Evolutionary conservation across 2,113 vertebrate species (phyloP).

Genomic region (Scytalopus superciliaris): DNA sequence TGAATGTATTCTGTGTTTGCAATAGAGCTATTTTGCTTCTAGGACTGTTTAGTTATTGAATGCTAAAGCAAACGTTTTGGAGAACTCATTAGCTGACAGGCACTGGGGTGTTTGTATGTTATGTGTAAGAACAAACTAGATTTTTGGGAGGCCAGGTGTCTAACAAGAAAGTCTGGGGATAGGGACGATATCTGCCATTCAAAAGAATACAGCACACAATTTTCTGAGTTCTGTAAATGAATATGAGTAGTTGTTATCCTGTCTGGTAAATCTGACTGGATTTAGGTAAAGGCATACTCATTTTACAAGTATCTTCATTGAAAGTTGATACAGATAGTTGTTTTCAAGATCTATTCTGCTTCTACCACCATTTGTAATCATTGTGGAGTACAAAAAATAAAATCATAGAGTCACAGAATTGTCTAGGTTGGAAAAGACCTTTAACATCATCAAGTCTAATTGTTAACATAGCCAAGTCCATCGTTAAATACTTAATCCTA

Average conservation of each 20-base stretch:
- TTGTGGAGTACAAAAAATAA: background rate
- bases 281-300: background rate
- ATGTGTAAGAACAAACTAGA: background rate
- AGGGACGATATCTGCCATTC: background rate
- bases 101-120: background rate
- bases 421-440: background rate
- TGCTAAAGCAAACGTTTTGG: background rate
- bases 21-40: background rate
- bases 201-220: background rate
- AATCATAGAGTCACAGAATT: background rate
- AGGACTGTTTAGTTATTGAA: background rate
- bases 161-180: background rate
- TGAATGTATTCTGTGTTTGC: background rate
- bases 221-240: background rate
- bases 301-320: background rate
- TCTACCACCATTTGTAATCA: background rate
- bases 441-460: background rate
- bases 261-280: background rate
- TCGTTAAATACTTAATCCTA: background rate
- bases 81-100: background rate
- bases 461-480: background rate
- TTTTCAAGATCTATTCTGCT: background rate
- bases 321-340: background rate
- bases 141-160: background rate
- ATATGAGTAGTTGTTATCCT: background rate